Evolutionary conservation across 2,888 invertebrate genomes (phyloP), one percentile per base, ranked within the genome.

Genomic region (Mesochorus sp.): DNA sequence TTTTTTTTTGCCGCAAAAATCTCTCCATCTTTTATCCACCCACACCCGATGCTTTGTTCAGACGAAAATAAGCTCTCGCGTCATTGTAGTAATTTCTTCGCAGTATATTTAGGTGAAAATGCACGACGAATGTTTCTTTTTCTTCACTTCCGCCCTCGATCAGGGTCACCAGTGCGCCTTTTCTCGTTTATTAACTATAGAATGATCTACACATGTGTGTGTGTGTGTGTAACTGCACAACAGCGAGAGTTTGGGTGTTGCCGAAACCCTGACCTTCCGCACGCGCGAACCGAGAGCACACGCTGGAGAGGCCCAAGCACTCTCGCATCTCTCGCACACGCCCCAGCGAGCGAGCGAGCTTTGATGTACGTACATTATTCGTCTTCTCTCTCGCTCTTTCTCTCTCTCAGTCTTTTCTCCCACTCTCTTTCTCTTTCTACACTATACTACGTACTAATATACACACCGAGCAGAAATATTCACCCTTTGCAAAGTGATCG

Each of bases 251-350:
- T 59, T 76, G 79, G 71, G 77, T 72, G 77, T 76, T 74, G 70
- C 79, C 70, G 73, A 81, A 83, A 82, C 84, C 85, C 84, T 86
- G 86, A 87, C 87, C 87, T 86, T 85, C 79, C 84, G 79, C 81
- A 80, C 68, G 75, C 74, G 66, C 73, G 47, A 59, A 62, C 47
- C 37, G 62, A 21, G 59, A 64, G 49, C 8, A 44, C 34, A 57
- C 34, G 24, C 47, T 55, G 53, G 39, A 44, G 66, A 66, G 53
- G 57, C 66, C n/a, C 62, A 44, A 28, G 61, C 37, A 51, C 17
- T 44, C 49, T 49, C 64, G 44, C 44, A 49, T 49, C 57, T 66
- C 67, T 67, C 62, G 55, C 75, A 79, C 75, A 72, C 76, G 62
- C 61, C 53, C 71, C 51, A 44, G 44, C 61, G n/a, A n/a, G 49